Evolutionary conservation across 2,888 invertebrate species (phyloP), one percentile per base, ranked within the genome.

Genomic region (Drosophila hamatofila): DNA sequence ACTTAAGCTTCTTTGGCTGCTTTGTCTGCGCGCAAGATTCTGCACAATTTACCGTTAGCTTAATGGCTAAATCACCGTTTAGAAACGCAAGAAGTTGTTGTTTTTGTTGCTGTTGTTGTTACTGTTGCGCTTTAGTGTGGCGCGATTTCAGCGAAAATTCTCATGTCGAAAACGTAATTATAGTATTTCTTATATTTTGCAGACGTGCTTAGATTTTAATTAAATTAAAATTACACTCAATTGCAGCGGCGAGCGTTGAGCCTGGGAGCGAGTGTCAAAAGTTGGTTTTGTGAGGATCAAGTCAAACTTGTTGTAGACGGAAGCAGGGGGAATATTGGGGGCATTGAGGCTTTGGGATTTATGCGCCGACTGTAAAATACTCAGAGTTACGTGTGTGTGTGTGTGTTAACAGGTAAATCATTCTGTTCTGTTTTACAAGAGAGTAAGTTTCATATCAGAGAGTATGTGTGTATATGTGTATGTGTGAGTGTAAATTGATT

Each of bases 61-160:
- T 84, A 90, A 90, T 90, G 88, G 85, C 83, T 89, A 89, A 91
- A 90, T 82, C 80, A 89, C 87, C 90, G 87, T 78, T 91, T 83
- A 90, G 81, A 80, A 81, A 68, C 68, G 60, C 74, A 77, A 58
- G 37, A 60, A 67, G 39, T 73, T 49, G 41, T 60, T 52, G 14
- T 37, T 12, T 11, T 12, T 37, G 68, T 44, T 57, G 60, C 23
- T 54, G 59, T 48, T 61, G 39, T 16, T 55, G 46, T 27, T 55
- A 33, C 27, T 27, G 52, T 58, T 48, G 69, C 51, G 69, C 51
- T 59, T 48, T 18, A 46, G 58, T 51, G 18, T 25, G 23, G 37
- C 25, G 58, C 41, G 71, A 51, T 63, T 76, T 76, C 72, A 64
- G 48, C 59, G 48, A 77, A 74, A 74, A 56, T 71, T 76, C 71